Evolutionary conservation across 2,797 vertebrate species (phyloP).

Genomic region (Gallinago stenura): DNA sequence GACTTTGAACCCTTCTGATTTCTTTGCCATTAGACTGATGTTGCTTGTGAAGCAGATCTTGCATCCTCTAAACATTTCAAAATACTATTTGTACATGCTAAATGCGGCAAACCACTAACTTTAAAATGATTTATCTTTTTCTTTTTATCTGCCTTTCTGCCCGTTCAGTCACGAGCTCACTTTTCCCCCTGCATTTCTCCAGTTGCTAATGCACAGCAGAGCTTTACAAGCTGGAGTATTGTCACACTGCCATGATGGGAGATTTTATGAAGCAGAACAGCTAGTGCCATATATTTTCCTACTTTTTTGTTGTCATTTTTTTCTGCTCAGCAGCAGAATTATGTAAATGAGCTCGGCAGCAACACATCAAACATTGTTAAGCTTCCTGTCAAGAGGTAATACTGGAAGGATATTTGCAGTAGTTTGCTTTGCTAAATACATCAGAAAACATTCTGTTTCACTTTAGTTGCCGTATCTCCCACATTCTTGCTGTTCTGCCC

Average conservation of each 20-base stretch:
- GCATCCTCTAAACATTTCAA: neutral
- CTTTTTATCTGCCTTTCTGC: neutral
- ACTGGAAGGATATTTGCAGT: slow-evolving; percentile 2
- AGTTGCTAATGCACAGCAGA: neutral
- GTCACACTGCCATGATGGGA: neutral
- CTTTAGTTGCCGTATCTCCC: neutral
- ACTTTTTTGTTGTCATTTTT: neutral
- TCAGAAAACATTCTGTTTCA: neutral
- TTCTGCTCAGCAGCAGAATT: neutral
- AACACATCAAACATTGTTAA: neutral
- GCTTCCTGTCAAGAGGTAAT: neutral
- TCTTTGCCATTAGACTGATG: neutral
- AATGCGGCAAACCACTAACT: neutral
- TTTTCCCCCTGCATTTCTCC: neutral
- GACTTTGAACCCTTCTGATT: neutral
- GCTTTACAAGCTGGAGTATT: neutral
- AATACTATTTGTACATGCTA: neutral
- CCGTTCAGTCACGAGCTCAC: neutral
- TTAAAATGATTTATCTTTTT: neutral
- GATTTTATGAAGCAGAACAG: neutral
- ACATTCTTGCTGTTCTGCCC: neutral
- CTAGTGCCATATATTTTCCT: neutral
- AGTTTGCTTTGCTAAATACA: slow-evolving; percentile 3
- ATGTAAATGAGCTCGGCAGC: slow-evolving; percentile 16
- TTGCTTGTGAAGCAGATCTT: neutral